Base-by-base conservation (phyloP, 2,113 vertebrate species). In the Onychostruthus taczanowskii region DNA sequence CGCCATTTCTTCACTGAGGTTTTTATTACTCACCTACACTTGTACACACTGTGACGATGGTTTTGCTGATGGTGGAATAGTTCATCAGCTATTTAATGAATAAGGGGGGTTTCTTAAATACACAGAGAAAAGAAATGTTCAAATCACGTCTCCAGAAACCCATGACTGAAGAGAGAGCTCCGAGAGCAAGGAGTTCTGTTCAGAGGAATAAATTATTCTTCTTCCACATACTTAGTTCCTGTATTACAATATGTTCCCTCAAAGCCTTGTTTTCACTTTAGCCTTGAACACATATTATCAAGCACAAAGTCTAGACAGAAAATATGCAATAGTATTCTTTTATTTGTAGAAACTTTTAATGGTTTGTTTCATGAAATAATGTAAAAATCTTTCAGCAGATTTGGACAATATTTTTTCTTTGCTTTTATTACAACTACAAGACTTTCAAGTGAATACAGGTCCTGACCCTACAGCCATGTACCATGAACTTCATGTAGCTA, bases 101-200 rank as follows among this genome's bases (percentile, higher is more conserved):
- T 26, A 64, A 84, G 6, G 12, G 27, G 53, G 20, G 31, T 55
- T 86, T 93, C 67, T 80, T 62, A 41, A 30, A 44, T 1, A 11
- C 46, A 58, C 10, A 82, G 81, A 92, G 35, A 30, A 28, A 83
- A 76, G 1, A 43, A 69, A 43, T 4, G 7, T n/a, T 59, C 23
- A 37, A 81, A 62, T 3, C 37, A 58, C 8, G 2, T 20, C 39
- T 92, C 59, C 73, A 86, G 68, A 82, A 80, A 43, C 31, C 35
- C 18, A 3, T 18, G 35, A 59, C 9, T 26, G 37, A 87, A 92
- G 20, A 10, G 47, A 89, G 19, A 79, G 13, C 44, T 72, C 16
- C 0, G 0, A 84, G 33, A 11, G 50, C 1, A 4, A 82, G n/a
- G 9, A 89, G 14, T 35, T 78, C 35, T n/a, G 24, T 59, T 87